These are phyloP conservation scores for Leptopilina clavipes DNA, from an alignment of 1,140 invertebrate genomes.

Conservation along the genomic window DNA sequence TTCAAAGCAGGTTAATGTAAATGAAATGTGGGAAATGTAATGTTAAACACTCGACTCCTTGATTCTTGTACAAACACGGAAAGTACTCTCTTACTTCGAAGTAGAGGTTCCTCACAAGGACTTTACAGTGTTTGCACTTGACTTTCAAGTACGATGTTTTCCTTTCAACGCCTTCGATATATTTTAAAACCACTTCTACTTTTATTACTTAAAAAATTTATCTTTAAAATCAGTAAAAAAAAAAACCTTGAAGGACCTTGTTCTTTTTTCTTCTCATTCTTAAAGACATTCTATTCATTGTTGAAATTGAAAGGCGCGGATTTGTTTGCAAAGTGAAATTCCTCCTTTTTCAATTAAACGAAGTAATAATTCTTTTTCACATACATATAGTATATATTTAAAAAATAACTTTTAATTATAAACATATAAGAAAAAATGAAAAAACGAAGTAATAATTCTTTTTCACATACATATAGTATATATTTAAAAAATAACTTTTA, in stretches of 20 bases:
- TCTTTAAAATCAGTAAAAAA: background rate
- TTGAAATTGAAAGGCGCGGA: too few relatives aligned
- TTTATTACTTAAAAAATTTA: background rate
- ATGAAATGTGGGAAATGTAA: conserved; percentile 25
- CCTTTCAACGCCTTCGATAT: conserved; percentile 23
- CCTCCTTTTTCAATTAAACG: too few relatives aligned
- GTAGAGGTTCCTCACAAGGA: background rate
- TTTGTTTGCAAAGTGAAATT: too few relatives aligned
- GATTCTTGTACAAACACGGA: conserved; percentile 24
- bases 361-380: too few relatives aligned
- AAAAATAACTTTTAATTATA: too few relatives aligned
- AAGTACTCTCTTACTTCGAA: conserved; percentile 21
- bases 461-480: too few relatives aligned
- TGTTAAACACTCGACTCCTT: conserved; percentile 21
- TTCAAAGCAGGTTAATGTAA: background rate
- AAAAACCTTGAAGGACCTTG: too few relatives aligned
- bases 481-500: background rate
- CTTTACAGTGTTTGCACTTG: conserved; percentile 18
- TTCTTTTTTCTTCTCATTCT: too few relatives aligned
- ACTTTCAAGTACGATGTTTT: conserved; percentile 27
- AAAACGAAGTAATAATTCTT: too few relatives aligned
- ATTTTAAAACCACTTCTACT: background rate
- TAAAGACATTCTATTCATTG: too few relatives aligned
- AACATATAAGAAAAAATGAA: background rate
- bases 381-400: too few relatives aligned